Evolutionary conservation across 2,888 invertebrate genomes (phyloP).

Genomic region (Melanchra persicariae): DNA sequence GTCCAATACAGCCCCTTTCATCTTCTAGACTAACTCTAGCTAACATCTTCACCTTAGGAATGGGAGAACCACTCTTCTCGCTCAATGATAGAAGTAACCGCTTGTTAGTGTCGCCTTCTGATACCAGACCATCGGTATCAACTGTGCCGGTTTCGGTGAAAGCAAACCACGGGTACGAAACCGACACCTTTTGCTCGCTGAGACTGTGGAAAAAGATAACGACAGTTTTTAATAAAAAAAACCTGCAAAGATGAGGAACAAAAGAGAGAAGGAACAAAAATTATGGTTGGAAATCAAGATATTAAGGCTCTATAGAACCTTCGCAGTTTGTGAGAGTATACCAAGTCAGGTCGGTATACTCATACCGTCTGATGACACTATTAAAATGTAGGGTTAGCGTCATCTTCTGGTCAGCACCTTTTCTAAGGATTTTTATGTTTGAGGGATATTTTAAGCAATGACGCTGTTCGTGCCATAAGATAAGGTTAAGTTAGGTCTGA

Average conservation of each 20-base stretch:
- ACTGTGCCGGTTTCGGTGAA: conserved; percentile 76
- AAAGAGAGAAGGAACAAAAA: not conserved
- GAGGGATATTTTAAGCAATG: no score
- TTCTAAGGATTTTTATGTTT: no score
- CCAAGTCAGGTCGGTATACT: not conserved
- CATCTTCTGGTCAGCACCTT: no score
- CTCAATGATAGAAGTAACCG: conserved; percentile 78
- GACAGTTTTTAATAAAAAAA: not conserved
- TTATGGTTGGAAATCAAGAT: not conserved
- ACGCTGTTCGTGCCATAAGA: not conserved
- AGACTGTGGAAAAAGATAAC: conserved; percentile 73
- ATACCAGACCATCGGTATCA: conserved; percentile 75
- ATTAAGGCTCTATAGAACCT: not conserved
- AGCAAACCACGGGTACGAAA: conserved; percentile 82
- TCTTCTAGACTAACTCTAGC: conserved; percentile 83
- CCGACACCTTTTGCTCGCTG: conserved; percentile 84
- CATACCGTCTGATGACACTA: not conserved
- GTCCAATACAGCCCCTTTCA: conserved; percentile 82
- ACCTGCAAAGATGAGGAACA: not conserved
- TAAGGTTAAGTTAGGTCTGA: not conserved
- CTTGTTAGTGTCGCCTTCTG: conserved; percentile 71
- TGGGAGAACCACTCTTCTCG: conserved; percentile 68
- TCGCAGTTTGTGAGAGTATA: not conserved
- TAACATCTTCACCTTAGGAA: conserved; percentile 78
- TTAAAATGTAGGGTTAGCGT: not conserved